Conservation (phyloP, 2,888 invertebrate species). For the Odontomyia ornata region DNA sequence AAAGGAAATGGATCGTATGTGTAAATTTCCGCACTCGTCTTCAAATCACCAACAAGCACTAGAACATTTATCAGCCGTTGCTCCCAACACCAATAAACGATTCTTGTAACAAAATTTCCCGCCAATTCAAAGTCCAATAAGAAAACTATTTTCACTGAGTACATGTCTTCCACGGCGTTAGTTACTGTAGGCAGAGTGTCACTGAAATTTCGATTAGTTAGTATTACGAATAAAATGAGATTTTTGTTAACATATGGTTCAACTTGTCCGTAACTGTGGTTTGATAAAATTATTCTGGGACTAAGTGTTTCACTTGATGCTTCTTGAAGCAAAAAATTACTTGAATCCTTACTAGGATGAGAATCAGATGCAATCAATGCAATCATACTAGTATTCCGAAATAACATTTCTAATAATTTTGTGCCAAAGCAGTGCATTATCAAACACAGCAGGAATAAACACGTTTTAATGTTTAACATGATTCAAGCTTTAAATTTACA, state of each 20-base stretch:
- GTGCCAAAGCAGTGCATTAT: too few species aligned
- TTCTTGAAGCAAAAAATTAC: background rate
- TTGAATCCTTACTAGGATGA: background rate
- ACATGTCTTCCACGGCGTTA: background rate
- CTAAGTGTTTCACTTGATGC: background rate
- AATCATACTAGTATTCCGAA: background rate
- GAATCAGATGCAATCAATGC: background rate
- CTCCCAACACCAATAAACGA: conserved; percentile 17
- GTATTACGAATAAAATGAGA: background rate
- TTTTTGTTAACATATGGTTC: background rate
- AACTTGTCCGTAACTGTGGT: background rate
- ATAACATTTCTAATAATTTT: background rate
- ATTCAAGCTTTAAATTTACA: too few species aligned
- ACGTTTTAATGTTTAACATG: too few species aligned
- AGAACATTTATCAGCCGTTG: conserved; percentile 6
- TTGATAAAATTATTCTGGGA: background rate
- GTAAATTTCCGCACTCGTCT: background rate
- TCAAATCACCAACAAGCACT: background rate
- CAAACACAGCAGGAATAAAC: too few species aligned
- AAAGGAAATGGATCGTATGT: conserved; percentile 31
- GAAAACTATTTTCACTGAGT: background rate
- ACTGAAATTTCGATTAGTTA: background rate
- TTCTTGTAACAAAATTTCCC: background rate
- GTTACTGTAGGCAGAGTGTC: background rate
- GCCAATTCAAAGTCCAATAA: background rate